phyloP scores from a whole-genome alignment of 2,888 invertebrate genomes.

The Caenorhabditis afra region DNA sequence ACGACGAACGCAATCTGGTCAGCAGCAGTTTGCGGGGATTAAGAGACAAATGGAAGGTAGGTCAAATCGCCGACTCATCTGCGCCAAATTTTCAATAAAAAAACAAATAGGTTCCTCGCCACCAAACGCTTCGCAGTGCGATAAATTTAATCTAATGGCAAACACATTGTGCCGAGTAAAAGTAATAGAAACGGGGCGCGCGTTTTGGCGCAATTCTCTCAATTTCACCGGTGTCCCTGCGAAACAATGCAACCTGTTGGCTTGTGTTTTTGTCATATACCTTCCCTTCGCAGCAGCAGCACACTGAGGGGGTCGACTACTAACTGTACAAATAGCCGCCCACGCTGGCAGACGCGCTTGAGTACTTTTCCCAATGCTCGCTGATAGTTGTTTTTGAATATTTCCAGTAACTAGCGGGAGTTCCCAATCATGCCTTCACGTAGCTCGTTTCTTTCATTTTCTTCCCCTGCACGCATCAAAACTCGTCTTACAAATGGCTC shows the following conservation, averaged over 20 bases:
- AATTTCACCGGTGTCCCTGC: neutral
- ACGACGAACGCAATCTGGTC: neutral
- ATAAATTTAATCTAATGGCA: slow-evolving; percentile 59
- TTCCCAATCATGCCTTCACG: neutral
- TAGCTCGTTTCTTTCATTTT: too few species aligned
- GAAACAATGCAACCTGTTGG: slow-evolving; percentile 4
- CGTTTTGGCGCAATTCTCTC: slow-evolving; percentile 11
- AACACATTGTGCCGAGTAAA: slow-evolving; percentile 42
- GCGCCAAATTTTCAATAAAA: neutral
- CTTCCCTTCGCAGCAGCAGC: slow-evolving; percentile 28
- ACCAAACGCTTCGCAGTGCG: slow-evolving; percentile 23
- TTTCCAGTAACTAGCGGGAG: slow-evolving; percentile 6
- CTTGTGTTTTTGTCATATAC: slow-evolving; percentile 32
- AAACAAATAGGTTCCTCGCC: slow-evolving; percentile 22
- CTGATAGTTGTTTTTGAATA: slow-evolving; percentile 7
- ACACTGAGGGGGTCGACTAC: slow-evolving; percentile 24
- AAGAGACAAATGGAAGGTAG: neutral
- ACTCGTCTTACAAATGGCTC: too few species aligned
- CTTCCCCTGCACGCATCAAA: too few species aligned
- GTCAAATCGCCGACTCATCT: neutral
- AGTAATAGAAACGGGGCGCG: slow-evolving; percentile 1
- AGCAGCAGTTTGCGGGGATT: too few species aligned
- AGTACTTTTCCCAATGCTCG: slow-evolving; percentile 41
- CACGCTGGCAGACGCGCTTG: slow-evolving; percentile 38
- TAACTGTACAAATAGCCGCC: slow-evolving; percentile 55